phyloP scores from a whole-genome alignment of 2,888 invertebrate genomes.

The Lasius fuliginosus region DNA sequence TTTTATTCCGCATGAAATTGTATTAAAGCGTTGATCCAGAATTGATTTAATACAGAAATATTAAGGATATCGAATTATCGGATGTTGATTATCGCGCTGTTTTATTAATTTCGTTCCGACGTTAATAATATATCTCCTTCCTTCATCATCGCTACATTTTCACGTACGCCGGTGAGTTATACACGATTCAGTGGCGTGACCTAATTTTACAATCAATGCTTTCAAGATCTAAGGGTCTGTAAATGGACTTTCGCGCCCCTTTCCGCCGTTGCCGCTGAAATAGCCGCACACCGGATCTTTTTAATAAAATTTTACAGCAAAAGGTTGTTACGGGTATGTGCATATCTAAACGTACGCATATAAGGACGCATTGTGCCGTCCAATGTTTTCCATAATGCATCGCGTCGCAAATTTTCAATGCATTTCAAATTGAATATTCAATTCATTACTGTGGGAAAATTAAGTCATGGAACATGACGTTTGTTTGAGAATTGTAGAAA shows the following conservation, averaged over 20 bases:
- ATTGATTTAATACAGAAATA: not conserved
- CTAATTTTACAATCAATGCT: slow-evolving; percentile 65
- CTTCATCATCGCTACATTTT: slow-evolving; percentile 24
- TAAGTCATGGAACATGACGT: not conserved
- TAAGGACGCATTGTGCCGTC: not conserved
- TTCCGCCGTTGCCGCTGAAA: slow-evolving; percentile 18
- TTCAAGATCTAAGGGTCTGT: slow-evolving; percentile 46
- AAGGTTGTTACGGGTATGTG: not conserved
- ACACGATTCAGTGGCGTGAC: slow-evolving; percentile 58
- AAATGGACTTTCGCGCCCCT: slow-evolving; percentile 30
- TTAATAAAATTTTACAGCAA: slow-evolving; percentile 26
- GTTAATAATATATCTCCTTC: slow-evolving; percentile 25
- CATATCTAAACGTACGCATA: not conserved
- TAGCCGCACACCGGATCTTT: not conserved
- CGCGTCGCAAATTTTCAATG: not conserved
- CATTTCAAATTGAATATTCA: not conserved
- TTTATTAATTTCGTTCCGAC: not conserved
- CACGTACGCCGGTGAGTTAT: slow-evolving; percentile 5
- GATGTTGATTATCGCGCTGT: slow-evolving; percentile 24
- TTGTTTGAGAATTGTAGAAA: not conserved
- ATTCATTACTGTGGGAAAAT: not conserved
- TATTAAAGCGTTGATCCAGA: not conserved
- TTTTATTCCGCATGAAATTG: not conserved
- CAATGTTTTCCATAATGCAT: not conserved
- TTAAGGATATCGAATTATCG: slow-evolving; percentile 31